These are phyloP conservation scores for Dorcus parallelipipedus DNA, from an alignment of 2,888 invertebrate species.

Conservation along the genomic window DNA sequence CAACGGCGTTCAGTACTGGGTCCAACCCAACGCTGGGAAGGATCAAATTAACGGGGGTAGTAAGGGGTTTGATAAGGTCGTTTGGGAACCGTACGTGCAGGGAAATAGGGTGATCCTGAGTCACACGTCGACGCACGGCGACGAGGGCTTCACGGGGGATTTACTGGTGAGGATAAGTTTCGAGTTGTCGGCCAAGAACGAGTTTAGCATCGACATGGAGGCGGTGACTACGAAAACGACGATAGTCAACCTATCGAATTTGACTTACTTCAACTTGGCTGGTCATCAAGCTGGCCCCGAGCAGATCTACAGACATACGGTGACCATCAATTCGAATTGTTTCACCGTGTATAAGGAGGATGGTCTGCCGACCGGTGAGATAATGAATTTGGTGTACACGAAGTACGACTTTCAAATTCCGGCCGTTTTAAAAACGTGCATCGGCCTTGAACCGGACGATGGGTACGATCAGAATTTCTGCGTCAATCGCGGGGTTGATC, in stretches of 20 bases:
- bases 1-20: constrained; percentile 61
- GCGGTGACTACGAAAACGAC: constrained; percentile 77
- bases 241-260: constrained; percentile 79
- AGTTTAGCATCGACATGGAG: constrained; percentile 69
- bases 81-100: constrained; percentile 64
- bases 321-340: constrained; percentile 74
- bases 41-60: constrained; percentile 77
- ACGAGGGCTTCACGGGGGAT: constrained; percentile 86
- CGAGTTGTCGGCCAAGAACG: constrained; percentile 69
- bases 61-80: constrained; percentile 72
- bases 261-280: constrained; percentile 86
- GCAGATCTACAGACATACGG: constrained; percentile 63
- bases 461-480: constrained; percentile 84
- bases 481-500: constrained; percentile 58
- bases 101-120: constrained; percentile 65
- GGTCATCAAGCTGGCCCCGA: constrained; percentile 73
- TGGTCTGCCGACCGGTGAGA: constrained; percentile 70
- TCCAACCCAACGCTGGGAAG: constrained; percentile 67
- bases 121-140: constrained; percentile 69
- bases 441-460: constrained; percentile 43
- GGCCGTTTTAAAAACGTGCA: constrained; percentile 55
- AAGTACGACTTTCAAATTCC: constrained; percentile 70
- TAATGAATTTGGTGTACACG: constrained; percentile 67
- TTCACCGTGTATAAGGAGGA: constrained; percentile 66
- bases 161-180: constrained; percentile 68